Conservation (phyloP, 2,113 vertebrate genomes). For the Passer domesticus region DNA sequence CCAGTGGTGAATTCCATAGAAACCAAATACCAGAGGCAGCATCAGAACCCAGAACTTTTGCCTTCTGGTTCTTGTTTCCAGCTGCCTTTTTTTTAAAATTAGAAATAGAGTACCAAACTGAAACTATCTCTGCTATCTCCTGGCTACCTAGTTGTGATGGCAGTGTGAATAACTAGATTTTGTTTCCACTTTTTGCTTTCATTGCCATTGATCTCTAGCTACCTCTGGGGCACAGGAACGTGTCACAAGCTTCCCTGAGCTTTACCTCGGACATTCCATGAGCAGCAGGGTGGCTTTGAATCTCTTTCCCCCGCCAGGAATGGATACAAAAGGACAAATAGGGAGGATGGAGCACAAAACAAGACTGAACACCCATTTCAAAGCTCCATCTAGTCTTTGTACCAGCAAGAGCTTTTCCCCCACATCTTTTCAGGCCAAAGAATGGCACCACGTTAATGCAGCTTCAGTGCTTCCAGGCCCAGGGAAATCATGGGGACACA, state of each 20-base stretch:
- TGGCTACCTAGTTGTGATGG: neutral
- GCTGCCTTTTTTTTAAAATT: neutral
- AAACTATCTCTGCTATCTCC: neutral
- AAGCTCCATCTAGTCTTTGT: neutral
- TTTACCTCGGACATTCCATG: neutral
- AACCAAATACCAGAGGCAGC: neutral
- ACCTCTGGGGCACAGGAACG: neutral
- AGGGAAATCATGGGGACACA: neutral
- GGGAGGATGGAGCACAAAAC: neutral
- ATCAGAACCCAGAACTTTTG: neutral
- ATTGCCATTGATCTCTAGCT: neutral
- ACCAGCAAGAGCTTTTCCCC: neutral
- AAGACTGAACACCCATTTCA: neutral
- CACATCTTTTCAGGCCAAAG: neutral
- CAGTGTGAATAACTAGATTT: neutral
- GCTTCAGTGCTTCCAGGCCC: neutral
- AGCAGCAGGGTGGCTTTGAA: neutral
- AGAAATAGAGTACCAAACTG: neutral
- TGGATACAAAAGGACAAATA: neutral
- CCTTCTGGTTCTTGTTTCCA: neutral
- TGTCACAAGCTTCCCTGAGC: neutral
- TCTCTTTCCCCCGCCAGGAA: neutral
- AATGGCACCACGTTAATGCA: neutral
- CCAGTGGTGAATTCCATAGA: neutral
- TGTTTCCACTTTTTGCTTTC: neutral